phyloP scores from a whole-genome alignment of 2,888 invertebrate genomes.

The Mechanitis mazaeus region DNA sequence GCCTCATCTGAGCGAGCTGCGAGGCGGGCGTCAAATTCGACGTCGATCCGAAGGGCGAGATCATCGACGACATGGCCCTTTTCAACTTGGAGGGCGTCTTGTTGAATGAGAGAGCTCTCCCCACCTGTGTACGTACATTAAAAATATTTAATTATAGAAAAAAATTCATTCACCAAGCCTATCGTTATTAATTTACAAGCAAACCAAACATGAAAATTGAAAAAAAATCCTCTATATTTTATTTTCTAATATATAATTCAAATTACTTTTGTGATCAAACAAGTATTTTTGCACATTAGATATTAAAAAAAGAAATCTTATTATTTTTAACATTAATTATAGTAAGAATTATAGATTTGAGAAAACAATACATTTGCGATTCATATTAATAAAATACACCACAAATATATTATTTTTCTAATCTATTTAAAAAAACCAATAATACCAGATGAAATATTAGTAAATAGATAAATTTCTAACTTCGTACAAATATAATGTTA shows the following conservation, averaged over 20 bases:
- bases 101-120: conserved; percentile 95
- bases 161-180: not conserved
- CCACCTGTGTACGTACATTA: conserved; percentile 76
- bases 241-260: no score
- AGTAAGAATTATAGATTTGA: not conserved
- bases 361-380: not conserved
- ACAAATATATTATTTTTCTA: not conserved
- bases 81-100: conserved; percentile 96
- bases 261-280: no score
- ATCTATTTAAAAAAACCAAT: not conserved
- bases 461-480: conserved; percentile 8
- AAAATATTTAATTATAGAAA: conserved; percentile 2
- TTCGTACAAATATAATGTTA: conserved; percentile 11
- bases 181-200: not conserved
- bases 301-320: no score
- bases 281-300: no score
- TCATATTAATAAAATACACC: not conserved
- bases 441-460: conserved; percentile 2
- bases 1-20: conserved; percentile 89
- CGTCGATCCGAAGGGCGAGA: conserved; percentile 92
- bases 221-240: no score
- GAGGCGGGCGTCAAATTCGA: conserved; percentile 89
- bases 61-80: conserved; percentile 95
- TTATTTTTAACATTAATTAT: no score
- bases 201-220: not conserved